Conservation (phyloP, 2,797 vertebrate genomes). For the Neoniphon sammara region DNA sequence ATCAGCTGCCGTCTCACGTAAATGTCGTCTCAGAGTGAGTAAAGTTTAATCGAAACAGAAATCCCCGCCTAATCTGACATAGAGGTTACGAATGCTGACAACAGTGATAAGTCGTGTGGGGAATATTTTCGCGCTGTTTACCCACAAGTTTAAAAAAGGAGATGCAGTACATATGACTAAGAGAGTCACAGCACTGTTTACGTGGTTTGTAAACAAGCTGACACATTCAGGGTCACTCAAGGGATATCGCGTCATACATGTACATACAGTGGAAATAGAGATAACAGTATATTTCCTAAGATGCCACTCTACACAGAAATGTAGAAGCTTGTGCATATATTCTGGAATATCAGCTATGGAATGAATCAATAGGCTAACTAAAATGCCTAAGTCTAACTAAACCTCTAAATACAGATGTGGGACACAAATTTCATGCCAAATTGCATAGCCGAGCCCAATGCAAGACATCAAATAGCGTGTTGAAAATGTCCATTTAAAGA, state of each 20-base stretch:
- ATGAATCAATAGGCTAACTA: conserved; percentile 27
- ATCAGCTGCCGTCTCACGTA: conserved; percentile 74
- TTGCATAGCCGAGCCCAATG: conserved; percentile 9
- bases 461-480: conserved; percentile 19
- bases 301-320: neutral
- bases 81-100: conserved; percentile 68
- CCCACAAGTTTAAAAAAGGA: neutral
- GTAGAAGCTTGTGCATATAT: conserved; percentile 3
- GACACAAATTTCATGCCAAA: conserved; percentile 28
- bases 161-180: neutral
- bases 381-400: neutral
- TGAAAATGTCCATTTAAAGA: conserved; percentile 48
- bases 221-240: conserved; percentile 2
- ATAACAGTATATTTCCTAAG: neutral
- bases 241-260: neutral
- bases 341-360: conserved; percentile 3
- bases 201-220: neutral
- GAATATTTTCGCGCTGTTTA: conserved; percentile 18
- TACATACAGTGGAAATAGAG: neutral
- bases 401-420: conserved; percentile 20
- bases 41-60: conserved; percentile 79
- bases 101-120: conserved; percentile 21
- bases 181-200: conserved; percentile 2
- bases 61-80: conserved; percentile 54
- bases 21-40: conserved; percentile 68